Evolutionary conservation across 2,888 invertebrate species (phyloP).

Genomic region (Neoitamus cyanurus): DNA sequence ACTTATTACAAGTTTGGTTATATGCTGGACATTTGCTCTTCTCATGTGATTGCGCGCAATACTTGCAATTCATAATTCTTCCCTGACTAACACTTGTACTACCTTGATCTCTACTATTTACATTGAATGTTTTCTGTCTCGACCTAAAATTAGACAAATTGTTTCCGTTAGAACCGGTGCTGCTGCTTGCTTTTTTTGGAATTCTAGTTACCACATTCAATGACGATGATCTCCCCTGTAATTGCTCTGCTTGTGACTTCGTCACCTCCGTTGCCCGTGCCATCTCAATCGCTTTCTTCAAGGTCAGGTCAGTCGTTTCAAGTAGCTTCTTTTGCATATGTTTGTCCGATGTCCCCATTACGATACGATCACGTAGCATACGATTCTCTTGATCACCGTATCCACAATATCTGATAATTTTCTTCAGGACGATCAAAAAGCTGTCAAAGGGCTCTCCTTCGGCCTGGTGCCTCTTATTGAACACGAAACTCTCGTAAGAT

Average conservation of each 20-base stretch:
- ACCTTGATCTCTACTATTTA: neutral
- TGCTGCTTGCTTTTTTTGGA: neutral
- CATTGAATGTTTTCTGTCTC: neutral
- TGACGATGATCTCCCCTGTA: neutral
- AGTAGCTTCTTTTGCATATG: neutral
- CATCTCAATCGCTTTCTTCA: too few relatives aligned
- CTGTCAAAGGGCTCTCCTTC: constrained; percentile 39
- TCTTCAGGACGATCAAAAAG: constrained; percentile 45
- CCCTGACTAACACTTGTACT: neutral
- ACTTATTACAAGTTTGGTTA: neutral
- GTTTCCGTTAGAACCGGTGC: too few relatives aligned
- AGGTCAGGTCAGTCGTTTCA: neutral
- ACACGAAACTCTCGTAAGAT: neutral
- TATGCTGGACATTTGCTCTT: neutral
- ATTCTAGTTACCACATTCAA: neutral
- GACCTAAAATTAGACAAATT: neutral
- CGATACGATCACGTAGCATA: constrained; percentile 45
- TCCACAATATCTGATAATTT: constrained; percentile 33
- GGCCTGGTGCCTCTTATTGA: neutral
- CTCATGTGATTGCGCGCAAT: neutral
- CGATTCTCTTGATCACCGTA: constrained; percentile 12
- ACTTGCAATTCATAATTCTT: neutral
- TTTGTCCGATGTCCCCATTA: neutral
- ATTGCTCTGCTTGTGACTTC: neutral
- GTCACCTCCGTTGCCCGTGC: neutral